Percentiles rank a stretch among this genome's conserved stretches.
These are phyloP conservation scores for Lordiphosa clarofinis DNA, from an alignment of 1,140 invertebrate species.

Conservation along the genomic window DNA sequence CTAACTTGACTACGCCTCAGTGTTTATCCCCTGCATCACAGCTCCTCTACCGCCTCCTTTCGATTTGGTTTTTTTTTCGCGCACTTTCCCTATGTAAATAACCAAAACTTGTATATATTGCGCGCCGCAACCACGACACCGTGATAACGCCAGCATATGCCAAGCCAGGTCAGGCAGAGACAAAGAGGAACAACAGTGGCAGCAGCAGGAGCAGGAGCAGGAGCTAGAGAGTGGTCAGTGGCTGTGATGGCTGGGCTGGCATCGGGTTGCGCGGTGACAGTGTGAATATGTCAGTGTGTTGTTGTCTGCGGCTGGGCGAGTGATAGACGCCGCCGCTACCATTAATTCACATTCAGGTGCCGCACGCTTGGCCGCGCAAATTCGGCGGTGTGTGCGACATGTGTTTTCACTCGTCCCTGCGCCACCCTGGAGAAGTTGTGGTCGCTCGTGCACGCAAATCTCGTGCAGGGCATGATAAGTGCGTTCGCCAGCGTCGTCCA, in stretches of 20 bases:
- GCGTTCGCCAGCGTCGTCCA: constrained; percentile 23
- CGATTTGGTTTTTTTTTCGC: constrained; percentile 7
- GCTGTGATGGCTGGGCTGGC: constrained; percentile 4
- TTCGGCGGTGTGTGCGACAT: constrained; percentile 38
- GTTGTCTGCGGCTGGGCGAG: constrained; percentile 66
- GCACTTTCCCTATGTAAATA: constrained; percentile 55
- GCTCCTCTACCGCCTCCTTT: not conserved
- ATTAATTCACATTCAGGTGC: constrained; percentile 76
- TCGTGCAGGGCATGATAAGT: constrained; percentile 71
- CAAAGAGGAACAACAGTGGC: constrained; percentile 1
- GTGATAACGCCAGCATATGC: constrained; percentile 61
- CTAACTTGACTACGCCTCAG: not conserved
- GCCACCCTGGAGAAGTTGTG: constrained; percentile 34
- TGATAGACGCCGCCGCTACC: constrained; percentile 75
- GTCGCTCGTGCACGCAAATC: constrained; percentile 63
- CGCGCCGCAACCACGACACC: constrained; percentile 61
- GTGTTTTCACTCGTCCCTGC: constrained; percentile 53
- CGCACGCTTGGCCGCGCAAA: constrained; percentile 59
- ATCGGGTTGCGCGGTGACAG: constrained; percentile 28
- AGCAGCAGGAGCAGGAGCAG: no score
- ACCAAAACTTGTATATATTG: constrained; percentile 69
- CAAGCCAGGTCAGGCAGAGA: constrained; percentile 26
- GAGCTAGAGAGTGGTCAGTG: not conserved
- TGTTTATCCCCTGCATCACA: not conserved
- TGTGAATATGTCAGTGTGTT: constrained; percentile 52